These are phyloP conservation scores for Morpho deidamia DNA, from an alignment of 2,888 invertebrate genomes.

Conservation along the genomic window DNA sequence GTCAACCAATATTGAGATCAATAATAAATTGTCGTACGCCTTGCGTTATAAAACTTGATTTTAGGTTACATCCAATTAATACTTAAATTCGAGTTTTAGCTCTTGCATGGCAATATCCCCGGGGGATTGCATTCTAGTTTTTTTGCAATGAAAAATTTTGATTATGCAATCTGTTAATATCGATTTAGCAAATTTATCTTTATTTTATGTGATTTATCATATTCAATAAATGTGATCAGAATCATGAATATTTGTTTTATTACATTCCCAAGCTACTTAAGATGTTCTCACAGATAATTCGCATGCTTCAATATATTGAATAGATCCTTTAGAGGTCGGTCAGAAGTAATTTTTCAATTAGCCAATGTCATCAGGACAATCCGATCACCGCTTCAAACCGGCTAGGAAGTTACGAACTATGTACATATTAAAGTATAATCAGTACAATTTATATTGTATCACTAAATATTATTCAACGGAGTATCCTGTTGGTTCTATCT, in stretches of 20 bases:
- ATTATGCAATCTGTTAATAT: constrained; percentile 68
- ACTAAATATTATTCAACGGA: too few species aligned
- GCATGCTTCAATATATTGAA: constrained; percentile 44
- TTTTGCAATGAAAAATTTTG: constrained; percentile 69
- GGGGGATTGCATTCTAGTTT: constrained; percentile 70
- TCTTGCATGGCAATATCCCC: constrained; percentile 71
- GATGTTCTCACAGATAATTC: constrained; percentile 48
- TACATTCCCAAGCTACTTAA: constrained; percentile 17
- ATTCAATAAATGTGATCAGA: constrained; percentile 65
- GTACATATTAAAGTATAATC: too few species aligned
- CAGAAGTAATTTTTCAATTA: constrained; percentile 70
- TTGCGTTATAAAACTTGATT: constrained; percentile 69
- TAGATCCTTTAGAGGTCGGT: constrained; percentile 56
- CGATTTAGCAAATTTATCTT: constrained; percentile 36
- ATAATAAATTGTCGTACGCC: constrained; percentile 52
- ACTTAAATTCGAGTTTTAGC: constrained; percentile 70
- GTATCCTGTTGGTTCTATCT: too few species aligned
- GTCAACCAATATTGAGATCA: constrained; percentile 34
- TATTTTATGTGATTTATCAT: constrained; percentile 46
- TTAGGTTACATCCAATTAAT: constrained; percentile 47
- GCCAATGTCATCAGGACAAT: constrained; percentile 66
- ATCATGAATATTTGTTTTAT: constrained; percentile 28
- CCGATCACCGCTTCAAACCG: constrained; percentile 42
- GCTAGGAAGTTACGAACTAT: not conserved
- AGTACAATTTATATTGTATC: too few species aligned